Base-by-base conservation (phyloP, 2,888 invertebrate species). In the Lysandra coridon region DNA sequence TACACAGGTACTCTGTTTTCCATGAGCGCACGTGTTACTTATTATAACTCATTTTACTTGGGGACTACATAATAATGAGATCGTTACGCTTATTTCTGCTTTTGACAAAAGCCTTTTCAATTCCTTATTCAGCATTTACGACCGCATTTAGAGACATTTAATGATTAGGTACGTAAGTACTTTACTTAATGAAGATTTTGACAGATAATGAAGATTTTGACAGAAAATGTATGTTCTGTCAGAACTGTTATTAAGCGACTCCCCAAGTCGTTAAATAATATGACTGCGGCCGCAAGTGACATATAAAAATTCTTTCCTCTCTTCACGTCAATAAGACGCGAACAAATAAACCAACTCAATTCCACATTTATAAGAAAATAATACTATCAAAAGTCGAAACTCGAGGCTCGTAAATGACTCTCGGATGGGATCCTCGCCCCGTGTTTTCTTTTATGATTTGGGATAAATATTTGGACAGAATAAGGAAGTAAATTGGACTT, bases 381-480 rank as follows among this genome's bases (percentile, higher is more conserved):
- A 33, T 69, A 37, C 69, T 69, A 69, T 69, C 69, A 69, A 69
- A 69, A 69, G 69, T 69, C 69, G 69, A 69, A 69, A 69, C 33
- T 69, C 69, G 69, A 69, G 69, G 69, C 69, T 14, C 69, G 14
- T 14, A 64, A 69, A 37, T 69, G 69, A 14, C 69, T 33, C 69
- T 69, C 69, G 33, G 37, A 69, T 69, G 69, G 69, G 14, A 33
- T 69, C 33, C 7, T 69, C 33, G 14, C 33, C 33, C 37, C 33
- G 33, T 69, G 33, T 69, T 69, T 69, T 69, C 69, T 69, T 69
- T 69, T 69, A 69, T 69, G 74, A 74, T 74, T 74, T 44, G 74
- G 44, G 74, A 74, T 44, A 74, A 44, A 44, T 69, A 76, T 76
- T 76, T 30, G 76, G 76, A 76, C 30, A 57, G 57, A 76, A 76